These are phyloP conservation scores for Trachelus iudaicus DNA, from an alignment of 2,888 invertebrate genomes.

Conservation along the genomic window DNA sequence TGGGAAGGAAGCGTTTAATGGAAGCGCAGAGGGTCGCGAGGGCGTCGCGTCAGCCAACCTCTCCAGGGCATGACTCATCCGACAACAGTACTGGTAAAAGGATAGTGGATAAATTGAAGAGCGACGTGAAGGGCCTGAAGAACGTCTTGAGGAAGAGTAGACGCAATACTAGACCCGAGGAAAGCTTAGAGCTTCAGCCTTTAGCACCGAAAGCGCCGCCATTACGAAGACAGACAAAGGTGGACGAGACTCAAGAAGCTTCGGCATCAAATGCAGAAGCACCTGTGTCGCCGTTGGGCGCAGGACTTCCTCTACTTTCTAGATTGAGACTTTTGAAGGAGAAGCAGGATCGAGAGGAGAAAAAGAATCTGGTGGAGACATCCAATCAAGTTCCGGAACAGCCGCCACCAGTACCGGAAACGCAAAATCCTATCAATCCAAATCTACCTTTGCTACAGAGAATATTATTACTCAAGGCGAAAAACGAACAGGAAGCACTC, in stretches of 20 bases:
- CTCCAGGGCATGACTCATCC: conserved; percentile 72
- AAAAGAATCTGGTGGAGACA: conserved; percentile 48
- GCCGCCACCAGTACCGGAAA: conserved; percentile 28
- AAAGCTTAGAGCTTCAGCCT: conserved; percentile 77
- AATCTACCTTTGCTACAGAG: conserved; percentile 78
- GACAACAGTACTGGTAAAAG: conserved; percentile 78
- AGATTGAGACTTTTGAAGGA: conserved; percentile 84
- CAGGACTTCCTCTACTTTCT: conserved; percentile 83
- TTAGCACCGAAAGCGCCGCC: conserved; percentile 65
- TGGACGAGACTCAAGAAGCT: conserved; percentile 61
- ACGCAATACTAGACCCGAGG: conserved; percentile 67
- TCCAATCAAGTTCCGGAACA: conserved; percentile 39
- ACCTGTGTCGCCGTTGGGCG: conserved; percentile 82
- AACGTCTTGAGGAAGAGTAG: conserved; percentile 71
- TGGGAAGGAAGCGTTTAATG: conserved; percentile 87
- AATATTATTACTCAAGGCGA: conserved; percentile 79
- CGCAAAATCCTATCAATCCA: conserved; percentile 39
- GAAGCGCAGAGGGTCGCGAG: conserved; percentile 72
- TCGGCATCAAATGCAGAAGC: conserved; percentile 67
- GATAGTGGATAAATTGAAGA: conserved; percentile 85
- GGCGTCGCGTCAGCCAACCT: conserved; percentile 74
- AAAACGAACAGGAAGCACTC: conserved; percentile 72
- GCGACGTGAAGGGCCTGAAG: conserved; percentile 81
- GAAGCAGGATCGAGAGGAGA: conserved; percentile 76
- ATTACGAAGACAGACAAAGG: conserved; percentile 65